A percentile compares a stretch with the other conserved stretches of the same genome.
phyloP scores from a whole-genome alignment of 2,797 vertebrate genomes.

The Picus viridis region DNA sequence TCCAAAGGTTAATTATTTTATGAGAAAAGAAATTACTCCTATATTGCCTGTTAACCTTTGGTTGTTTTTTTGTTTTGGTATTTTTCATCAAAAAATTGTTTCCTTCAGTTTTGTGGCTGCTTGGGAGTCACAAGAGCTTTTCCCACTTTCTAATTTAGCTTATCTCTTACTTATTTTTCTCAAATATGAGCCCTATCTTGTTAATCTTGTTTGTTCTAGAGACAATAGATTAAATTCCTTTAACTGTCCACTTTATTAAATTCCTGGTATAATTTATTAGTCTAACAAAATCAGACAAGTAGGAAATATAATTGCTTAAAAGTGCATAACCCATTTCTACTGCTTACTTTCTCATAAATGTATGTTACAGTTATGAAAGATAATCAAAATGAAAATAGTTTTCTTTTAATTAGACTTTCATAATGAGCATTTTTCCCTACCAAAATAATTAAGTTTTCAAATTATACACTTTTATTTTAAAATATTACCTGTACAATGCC shows the following conservation, averaged over 20 bases:
- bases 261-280: slow-evolving; percentile 78
- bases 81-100: slow-evolving; percentile 40
- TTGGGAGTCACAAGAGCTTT: slow-evolving; percentile 41
- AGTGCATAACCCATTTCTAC: slow-evolving; percentile 64
- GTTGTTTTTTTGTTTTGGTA: neutral
- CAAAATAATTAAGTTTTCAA: slow-evolving; percentile 58
- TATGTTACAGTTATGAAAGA: slow-evolving; percentile 32
- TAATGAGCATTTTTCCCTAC: slow-evolving; percentile 52
- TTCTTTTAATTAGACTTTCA: slow-evolving; percentile 63
- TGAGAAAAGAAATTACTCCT: slow-evolving; percentile 66
- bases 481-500: neutral
- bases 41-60: slow-evolving; percentile 73
- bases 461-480: slow-evolving; percentile 33
- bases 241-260: slow-evolving; percentile 81
- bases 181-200: slow-evolving; percentile 71
- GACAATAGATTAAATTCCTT: slow-evolving; percentile 76
- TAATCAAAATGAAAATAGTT: slow-evolving; percentile 68
- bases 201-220: slow-evolving; percentile 79
- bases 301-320: slow-evolving; percentile 78
- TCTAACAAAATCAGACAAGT: slow-evolving; percentile 77
- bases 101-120: slow-evolving; percentile 55
- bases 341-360: slow-evolving; percentile 58
- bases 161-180: slow-evolving; percentile 73
- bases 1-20: slow-evolving; percentile 78
- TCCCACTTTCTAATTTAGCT: slow-evolving; percentile 72